Conservation (phyloP, 2,797 vertebrate genomes). For the Muscicapa comitata region DNA sequence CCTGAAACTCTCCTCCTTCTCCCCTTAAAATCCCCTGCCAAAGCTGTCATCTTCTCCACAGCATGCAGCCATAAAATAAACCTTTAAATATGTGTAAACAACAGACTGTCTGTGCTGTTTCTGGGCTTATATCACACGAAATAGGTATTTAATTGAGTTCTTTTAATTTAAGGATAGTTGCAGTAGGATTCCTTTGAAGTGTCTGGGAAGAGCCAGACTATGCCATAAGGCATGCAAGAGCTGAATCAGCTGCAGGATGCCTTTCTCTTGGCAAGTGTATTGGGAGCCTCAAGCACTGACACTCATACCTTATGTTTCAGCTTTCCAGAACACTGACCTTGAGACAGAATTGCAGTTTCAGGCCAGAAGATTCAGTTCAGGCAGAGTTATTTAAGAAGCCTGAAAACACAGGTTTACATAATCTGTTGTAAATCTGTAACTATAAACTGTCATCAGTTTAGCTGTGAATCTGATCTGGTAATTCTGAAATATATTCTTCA, state of each 20-base stretch:
- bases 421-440: neutral
- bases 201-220: neutral
- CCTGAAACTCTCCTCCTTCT: neutral
- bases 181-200: neutral
- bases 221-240: neutral
- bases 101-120: neutral
- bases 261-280: neutral
- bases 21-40: neutral
- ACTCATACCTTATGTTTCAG: neutral
- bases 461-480: neutral
- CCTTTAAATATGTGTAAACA: neutral
- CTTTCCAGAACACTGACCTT: conserved; percentile 25
- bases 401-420: neutral
- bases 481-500: neutral
- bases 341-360: neutral
- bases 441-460: neutral
- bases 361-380: neutral
- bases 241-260: neutral
- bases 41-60: neutral
- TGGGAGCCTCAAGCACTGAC: neutral
- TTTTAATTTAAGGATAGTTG: neutral
- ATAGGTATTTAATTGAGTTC: neutral
- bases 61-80: neutral
- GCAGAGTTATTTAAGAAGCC: neutral
- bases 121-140: neutral